Evolutionary conservation across 2,888 invertebrate species (phyloP).

Genomic region (Heliothis peltigera): DNA sequence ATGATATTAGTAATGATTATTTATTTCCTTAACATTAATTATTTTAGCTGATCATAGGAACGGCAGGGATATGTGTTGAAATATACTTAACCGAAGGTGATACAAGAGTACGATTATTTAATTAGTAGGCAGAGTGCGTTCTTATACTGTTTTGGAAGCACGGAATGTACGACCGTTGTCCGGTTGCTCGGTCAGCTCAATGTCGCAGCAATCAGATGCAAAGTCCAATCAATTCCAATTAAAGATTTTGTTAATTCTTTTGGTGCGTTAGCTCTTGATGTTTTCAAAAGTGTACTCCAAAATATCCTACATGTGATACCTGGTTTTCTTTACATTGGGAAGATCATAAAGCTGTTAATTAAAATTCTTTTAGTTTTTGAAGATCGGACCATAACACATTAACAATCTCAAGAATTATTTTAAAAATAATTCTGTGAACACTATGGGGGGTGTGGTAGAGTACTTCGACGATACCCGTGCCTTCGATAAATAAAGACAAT

Average conservation of each 20-base stretch:
- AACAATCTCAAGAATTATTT: too few species aligned
- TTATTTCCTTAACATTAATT: background rate
- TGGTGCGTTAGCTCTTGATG: background rate
- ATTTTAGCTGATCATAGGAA: background rate
- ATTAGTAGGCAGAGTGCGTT: constrained; percentile 48
- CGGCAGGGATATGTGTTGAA: background rate
- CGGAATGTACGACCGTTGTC: constrained; percentile 30
- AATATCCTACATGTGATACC: background rate
- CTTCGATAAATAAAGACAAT: too few species aligned
- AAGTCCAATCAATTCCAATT: constrained; percentile 29
- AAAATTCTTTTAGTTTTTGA: too few species aligned
- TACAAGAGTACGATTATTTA: constrained; percentile 4
- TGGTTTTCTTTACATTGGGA: too few species aligned
- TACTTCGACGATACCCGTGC: too few species aligned
- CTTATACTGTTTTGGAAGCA: constrained; percentile 47
- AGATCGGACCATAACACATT: too few species aligned
- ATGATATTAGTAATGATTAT: too few species aligned
- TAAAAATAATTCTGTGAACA: too few species aligned
- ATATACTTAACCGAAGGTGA: background rate
- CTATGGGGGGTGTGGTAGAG: too few species aligned
- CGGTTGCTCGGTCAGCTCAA: constrained; percentile 44
- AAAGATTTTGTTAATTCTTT: background rate
- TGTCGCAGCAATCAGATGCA: constrained; percentile 33
- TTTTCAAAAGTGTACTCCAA: background rate
- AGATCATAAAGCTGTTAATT: too few species aligned